phyloP scores from a whole-genome alignment of 1,140 invertebrate genomes.

The Lasioglossum albipes region DNA sequence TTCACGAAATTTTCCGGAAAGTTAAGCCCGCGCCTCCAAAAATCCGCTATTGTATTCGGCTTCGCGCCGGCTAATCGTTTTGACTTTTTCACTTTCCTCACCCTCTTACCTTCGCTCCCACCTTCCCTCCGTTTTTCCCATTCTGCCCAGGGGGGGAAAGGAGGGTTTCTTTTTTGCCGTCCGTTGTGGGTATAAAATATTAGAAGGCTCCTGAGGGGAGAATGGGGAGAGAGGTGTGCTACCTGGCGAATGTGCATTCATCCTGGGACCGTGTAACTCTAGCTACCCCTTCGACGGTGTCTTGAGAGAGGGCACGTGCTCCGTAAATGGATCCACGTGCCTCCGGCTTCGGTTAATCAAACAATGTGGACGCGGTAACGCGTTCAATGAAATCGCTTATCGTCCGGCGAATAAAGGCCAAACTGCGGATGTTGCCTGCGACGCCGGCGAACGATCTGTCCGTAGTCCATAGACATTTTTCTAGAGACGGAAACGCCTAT shows the following conservation, averaged over 20 bases:
- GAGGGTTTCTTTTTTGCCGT: background rate
- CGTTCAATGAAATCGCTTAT: too few relatives aligned
- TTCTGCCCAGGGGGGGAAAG: too few relatives aligned
- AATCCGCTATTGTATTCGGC: background rate
- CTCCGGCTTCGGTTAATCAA: background rate
- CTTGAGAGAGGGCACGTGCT: slow-evolving; percentile 43
- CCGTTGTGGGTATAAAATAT: slow-evolving; percentile 14
- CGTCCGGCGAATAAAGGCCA: too few relatives aligned
- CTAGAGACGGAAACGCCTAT: too few relatives aligned
- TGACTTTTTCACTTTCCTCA: slow-evolving; percentile 29
- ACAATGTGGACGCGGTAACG: background rate
- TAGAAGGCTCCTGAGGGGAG: background rate
- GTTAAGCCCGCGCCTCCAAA: slow-evolving; percentile 11
- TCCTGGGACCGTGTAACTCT: slow-evolving; percentile 2
- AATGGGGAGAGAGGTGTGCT: background rate
- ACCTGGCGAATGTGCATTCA: slow-evolving; percentile 33
- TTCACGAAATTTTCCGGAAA: slow-evolving; percentile 41
- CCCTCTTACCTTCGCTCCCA: background rate
- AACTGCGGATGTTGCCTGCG: too few relatives aligned
- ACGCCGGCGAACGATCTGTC: too few relatives aligned
- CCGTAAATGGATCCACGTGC: slow-evolving; percentile 40
- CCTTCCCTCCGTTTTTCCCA: too few relatives aligned
- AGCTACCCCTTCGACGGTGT: background rate
- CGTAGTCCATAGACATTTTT: too few relatives aligned
- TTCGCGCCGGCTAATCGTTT: slow-evolving; percentile 2